Evolutionary conservation across 1,140 invertebrate species (phyloP).

Genomic region (Hermetia illucens): DNA sequence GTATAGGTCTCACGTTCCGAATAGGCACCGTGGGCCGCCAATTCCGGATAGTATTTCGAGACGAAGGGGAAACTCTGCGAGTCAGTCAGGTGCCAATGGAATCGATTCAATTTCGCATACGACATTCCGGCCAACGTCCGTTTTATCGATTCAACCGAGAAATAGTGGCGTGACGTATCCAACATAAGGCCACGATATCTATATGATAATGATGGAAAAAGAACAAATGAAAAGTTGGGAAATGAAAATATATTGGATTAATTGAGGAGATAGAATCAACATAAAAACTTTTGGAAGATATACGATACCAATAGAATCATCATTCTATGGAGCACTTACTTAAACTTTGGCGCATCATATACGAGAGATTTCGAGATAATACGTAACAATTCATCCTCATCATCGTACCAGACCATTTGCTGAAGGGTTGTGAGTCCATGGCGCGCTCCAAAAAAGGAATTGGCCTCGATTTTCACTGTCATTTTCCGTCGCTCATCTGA

Average conservation of each 20-base stretch:
- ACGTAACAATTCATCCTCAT: slow-evolving; percentile 41
- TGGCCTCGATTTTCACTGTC: slow-evolving; percentile 45
- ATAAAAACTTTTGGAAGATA: neutral
- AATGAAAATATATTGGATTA: too few relatives aligned
- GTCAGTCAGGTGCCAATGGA: slow-evolving; percentile 77
- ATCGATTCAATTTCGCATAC: slow-evolving; percentile 65
- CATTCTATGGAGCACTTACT: slow-evolving; percentile 14
- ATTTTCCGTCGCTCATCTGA: slow-evolving; percentile 33
- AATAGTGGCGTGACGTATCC: slow-evolving; percentile 63
- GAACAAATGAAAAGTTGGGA: too few relatives aligned
- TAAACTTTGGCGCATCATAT: slow-evolving; percentile 42
- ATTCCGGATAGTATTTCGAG: slow-evolving; percentile 48
- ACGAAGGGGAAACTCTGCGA: slow-evolving; percentile 69
- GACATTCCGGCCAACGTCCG: slow-evolving; percentile 63
- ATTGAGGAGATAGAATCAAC: neutral
- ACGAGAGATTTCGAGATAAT: slow-evolving; percentile 41
- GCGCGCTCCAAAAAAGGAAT: slow-evolving; percentile 59
- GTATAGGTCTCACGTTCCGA: slow-evolving; percentile 51
- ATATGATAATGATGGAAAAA: neutral
- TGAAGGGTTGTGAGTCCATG: slow-evolving; percentile 66
- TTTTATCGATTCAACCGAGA: slow-evolving; percentile 51
- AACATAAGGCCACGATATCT: slow-evolving; percentile 53
- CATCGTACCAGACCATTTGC: slow-evolving; percentile 63
- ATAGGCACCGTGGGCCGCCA: slow-evolving; percentile 63
- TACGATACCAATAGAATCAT: neutral